These are phyloP conservation scores for Cyprinodon brontotheroides DNA, from an alignment of 2,113 vertebrate genomes.

Conservation along the genomic window DNA sequence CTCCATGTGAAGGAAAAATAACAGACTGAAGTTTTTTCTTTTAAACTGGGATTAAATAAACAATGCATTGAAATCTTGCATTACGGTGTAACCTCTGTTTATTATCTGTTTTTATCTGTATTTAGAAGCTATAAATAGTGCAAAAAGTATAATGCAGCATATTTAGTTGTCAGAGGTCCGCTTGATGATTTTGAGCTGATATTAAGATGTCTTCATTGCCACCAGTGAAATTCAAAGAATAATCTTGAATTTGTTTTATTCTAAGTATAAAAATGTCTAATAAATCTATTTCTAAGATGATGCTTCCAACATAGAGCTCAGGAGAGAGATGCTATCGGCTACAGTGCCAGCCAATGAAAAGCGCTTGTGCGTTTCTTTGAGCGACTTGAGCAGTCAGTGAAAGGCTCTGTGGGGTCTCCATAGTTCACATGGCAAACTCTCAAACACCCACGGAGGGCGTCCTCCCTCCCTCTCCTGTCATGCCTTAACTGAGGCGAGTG, in stretches of 20 bases:
- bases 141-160: neutral
- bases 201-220: neutral
- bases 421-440: constrained; percentile 83
- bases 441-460: constrained; percentile 70
- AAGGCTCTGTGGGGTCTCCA: constrained; percentile 83
- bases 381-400: constrained; percentile 77
- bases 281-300: neutral
- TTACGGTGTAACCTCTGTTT: neutral
- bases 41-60: neutral
- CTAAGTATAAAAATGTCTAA: neutral
- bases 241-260: neutral
- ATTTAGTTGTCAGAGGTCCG: neutral
- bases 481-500: constrained; percentile 78
- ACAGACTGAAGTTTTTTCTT: neutral
- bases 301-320: constrained; percentile 45
- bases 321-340: constrained; percentile 64
- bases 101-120: neutral
- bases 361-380: constrained; percentile 72
- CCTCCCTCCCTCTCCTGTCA: constrained; percentile 71
- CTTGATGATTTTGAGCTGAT: neutral
- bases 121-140: neutral
- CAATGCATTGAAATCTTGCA: neutral
- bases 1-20: neutral
- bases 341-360: constrained; percentile 74
- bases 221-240: neutral